A percentile compares a stretch with the other conserved stretches of the same genome.
These are phyloP conservation scores for Pantherophis vulpinus DNA, from an alignment of 2,797 vertebrate genomes.

Conservation along the genomic window DNA sequence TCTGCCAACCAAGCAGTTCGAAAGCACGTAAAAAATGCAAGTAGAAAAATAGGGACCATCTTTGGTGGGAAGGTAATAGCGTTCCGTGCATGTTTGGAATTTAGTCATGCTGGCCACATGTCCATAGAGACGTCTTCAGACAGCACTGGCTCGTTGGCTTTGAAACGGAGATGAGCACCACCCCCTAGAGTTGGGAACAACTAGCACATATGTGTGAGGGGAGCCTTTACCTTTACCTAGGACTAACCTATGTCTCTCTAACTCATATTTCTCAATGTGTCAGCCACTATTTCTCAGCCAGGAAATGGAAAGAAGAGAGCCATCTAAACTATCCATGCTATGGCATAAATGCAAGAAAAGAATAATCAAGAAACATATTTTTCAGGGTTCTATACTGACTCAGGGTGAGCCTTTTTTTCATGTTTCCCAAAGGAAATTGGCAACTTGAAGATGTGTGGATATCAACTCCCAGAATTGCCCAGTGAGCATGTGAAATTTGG, in stretches of 20 bases:
- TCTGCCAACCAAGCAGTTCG: too few species aligned
- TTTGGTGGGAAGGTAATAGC: too few species aligned
- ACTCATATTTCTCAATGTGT: neutral
- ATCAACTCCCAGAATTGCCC: neutral
- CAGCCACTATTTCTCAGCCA: neutral
- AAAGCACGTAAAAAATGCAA: too few species aligned
- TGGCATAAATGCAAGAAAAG: neutral
- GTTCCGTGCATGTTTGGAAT: too few species aligned
- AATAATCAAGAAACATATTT: neutral
- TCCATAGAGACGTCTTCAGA: too few species aligned
- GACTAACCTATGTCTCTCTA: neutral
- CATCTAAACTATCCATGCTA: neutral
- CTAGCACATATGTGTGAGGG: too few species aligned
- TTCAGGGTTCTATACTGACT: neutral
- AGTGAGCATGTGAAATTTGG: neutral
- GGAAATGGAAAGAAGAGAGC: neutral
- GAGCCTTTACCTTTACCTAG: neutral
- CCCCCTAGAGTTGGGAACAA: too few species aligned
- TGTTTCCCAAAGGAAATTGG: conserved; percentile 11
- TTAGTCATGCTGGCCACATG: too few species aligned
- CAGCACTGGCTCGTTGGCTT: too few species aligned
- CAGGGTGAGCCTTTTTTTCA: conserved; percentile 11
- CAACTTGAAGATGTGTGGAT: neutral
- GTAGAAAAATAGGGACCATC: too few species aligned
- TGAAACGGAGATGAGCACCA: too few species aligned